These are phyloP conservation scores for Yponomeuta sedellus DNA, from an alignment of 2,888 invertebrate species.

Conservation along the genomic window DNA sequence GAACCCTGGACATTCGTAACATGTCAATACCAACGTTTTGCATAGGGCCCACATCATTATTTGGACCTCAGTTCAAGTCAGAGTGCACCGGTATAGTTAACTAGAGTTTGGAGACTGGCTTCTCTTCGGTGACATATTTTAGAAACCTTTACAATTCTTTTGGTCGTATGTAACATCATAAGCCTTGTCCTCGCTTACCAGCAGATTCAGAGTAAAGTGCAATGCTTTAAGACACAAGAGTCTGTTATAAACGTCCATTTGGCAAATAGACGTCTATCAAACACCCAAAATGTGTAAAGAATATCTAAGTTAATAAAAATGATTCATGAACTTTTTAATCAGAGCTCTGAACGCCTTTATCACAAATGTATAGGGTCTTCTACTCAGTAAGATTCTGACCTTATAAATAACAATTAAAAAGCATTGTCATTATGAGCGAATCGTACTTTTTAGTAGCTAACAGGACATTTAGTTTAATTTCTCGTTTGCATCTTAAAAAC, in stretches of 20 bases:
- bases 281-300: neutral
- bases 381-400: no score
- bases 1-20: slow-evolving; percentile 48
- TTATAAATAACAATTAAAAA: no score
- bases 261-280: neutral
- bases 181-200: neutral
- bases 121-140: neutral
- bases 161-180: neutral
- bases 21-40: slow-evolving; percentile 66
- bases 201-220: neutral
- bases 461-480: no score
- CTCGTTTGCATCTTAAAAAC: no score
- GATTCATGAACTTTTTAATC: no score
- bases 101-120: neutral
- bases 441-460: no score
- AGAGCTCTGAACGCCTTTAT: no score
- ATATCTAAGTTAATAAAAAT: no score
- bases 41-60: slow-evolving; percentile 70
- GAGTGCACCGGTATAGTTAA: neutral
- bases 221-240: neutral
- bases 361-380: no score
- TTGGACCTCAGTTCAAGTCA: slow-evolving; percentile 30
- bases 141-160: neutral
- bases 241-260: neutral
- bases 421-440: no score